A percentile compares a stretch with the other conserved stretches of the same genome.
phyloP scores from a whole-genome alignment of 2,888 invertebrate genomes.

The Scelioninae gen. 1 region DNA sequence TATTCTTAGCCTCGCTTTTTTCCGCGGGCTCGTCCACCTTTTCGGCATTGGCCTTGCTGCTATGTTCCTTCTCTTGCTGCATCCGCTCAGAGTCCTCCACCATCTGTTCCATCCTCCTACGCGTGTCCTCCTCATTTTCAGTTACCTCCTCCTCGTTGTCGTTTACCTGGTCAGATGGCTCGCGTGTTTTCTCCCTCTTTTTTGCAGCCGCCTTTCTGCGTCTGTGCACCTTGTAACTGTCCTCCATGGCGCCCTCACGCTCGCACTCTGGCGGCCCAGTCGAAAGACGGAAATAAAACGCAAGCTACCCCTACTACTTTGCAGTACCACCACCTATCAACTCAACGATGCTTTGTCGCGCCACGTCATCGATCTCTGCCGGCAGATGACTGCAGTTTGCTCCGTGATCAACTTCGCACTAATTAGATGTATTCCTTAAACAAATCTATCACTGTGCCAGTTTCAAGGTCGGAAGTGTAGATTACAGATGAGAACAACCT shows the following conservation, averaged over 20 bases:
- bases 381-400: slow-evolving; percentile 27
- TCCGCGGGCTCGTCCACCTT: slow-evolving; percentile 28
- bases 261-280: slow-evolving; percentile 65
- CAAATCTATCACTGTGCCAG: neutral
- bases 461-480: slow-evolving; percentile 21
- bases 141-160: slow-evolving; percentile 67
- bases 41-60: slow-evolving; percentile 11
- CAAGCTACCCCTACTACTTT: slow-evolving; percentile 79
- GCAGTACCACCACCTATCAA: slow-evolving; percentile 40
- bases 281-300: slow-evolving; percentile 81
- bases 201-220: slow-evolving; percentile 80
- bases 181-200: slow-evolving; percentile 81
- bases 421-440: slow-evolving; percentile 5
- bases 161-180: slow-evolving; percentile 69
- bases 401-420: neutral
- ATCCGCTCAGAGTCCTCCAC: slow-evolving; percentile 81
- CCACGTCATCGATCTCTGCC: slow-evolving; percentile 75
- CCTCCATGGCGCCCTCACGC: slow-evolving; percentile 78
- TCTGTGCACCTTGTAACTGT: slow-evolving; percentile 82
- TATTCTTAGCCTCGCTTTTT: slow-evolving; percentile 55
- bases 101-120: slow-evolving; percentile 80
- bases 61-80: slow-evolving; percentile 34
- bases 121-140: slow-evolving; percentile 77
- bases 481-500: slow-evolving; percentile 2
- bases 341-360: slow-evolving; percentile 71